Conservation (phyloP, 2,888 invertebrate species). For the Eupithecia tripunctaria region DNA sequence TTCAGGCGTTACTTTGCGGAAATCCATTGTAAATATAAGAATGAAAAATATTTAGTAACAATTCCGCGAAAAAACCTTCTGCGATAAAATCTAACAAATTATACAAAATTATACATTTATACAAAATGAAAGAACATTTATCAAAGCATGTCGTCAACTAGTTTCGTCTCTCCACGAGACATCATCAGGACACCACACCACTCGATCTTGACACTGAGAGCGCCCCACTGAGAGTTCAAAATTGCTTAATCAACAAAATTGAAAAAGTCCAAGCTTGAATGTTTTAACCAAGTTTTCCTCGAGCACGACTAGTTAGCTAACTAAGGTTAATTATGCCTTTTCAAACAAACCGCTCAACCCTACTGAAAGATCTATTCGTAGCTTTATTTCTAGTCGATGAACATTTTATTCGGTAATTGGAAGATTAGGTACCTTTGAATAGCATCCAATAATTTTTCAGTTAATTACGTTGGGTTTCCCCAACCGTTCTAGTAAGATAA, state of each 20-base stretch:
- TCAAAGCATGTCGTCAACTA: too few species aligned
- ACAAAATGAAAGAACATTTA: too few species aligned
- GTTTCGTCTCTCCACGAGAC: too few species aligned
- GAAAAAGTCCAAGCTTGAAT: background rate
- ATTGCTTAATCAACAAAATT: background rate
- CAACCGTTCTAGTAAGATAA: background rate
- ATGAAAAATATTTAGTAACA: too few species aligned
- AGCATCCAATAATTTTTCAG: background rate
- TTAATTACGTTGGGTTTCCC: background rate
- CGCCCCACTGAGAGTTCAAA: too few species aligned
- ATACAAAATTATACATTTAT: too few species aligned
- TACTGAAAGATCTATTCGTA: background rate
- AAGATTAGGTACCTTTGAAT: background rate
- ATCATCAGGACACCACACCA: too few species aligned
- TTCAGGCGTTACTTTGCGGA: too few species aligned
- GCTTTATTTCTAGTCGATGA: background rate
- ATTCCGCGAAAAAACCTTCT: too few species aligned
- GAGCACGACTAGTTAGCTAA: background rate
- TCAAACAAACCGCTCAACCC: constrained; percentile 10
- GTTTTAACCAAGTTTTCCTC: background rate
- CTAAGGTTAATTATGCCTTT: constrained; percentile 16
- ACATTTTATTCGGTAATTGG: constrained; percentile 6
- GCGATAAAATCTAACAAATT: too few species aligned
- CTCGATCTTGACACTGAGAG: too few species aligned
- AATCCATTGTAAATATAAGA: too few species aligned